phyloP scores from a whole-genome alignment of 2,113 vertebrate species.

The Equus quagga region DNA sequence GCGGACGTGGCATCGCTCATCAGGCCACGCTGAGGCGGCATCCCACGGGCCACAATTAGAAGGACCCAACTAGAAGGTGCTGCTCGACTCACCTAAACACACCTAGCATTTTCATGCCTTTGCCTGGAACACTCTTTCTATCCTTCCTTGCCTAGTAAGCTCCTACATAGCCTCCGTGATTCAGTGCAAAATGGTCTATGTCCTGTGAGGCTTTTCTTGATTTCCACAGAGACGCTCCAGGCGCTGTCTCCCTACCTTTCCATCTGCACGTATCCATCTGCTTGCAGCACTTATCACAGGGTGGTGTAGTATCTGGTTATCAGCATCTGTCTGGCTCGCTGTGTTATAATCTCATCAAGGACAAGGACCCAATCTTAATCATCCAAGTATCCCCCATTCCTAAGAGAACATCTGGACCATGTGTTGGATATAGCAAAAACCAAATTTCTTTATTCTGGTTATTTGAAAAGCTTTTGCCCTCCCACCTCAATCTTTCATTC shows the following conservation, averaged over 20 bases:
- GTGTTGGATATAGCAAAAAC: neutral
- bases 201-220: neutral
- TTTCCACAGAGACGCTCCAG: neutral
- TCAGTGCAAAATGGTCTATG: neutral
- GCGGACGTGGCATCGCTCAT: too few relatives aligned
- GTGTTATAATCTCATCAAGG: neutral
- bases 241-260: neutral
- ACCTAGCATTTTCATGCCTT: neutral
- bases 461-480: neutral
- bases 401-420: neutral
- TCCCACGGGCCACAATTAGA: too few relatives aligned
- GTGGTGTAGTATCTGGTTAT: neutral
- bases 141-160: neutral
- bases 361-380: neutral
- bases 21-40: too few relatives aligned
- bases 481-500: neutral
- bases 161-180: neutral
- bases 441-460: neutral
- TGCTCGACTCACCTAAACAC: neutral
- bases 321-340: neutral
- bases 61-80: too few relatives aligned
- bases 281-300: neutral
- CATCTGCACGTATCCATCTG: neutral
- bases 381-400: neutral
- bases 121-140: neutral